These are phyloP conservation scores for Macropus fuliginosus DNA, from an alignment of 2,797 vertebrate genomes.

Conservation along the genomic window DNA sequence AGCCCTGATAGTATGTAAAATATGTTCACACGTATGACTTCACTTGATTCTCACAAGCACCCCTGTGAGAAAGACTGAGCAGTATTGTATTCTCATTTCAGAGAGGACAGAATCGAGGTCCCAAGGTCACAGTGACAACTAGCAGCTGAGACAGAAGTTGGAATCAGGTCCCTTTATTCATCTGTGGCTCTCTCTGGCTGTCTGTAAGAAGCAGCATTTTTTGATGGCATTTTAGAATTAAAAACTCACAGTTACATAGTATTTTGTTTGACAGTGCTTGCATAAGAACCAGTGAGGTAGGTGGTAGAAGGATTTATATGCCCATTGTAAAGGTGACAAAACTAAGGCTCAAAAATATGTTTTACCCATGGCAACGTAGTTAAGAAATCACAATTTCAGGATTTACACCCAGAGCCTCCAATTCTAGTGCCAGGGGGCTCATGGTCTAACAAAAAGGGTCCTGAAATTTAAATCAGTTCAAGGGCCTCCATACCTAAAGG, in stretches of 20 bases:
- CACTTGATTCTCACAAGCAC: background rate
- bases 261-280: background rate
- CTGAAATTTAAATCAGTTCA: background rate
- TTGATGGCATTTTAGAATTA: background rate
- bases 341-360: background rate
- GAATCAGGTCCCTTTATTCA: background rate
- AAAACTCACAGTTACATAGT: background rate
- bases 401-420: background rate
- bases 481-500: background rate
- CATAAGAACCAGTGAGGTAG: background rate
- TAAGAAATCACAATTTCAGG: background rate
- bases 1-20: background rate
- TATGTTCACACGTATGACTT: background rate
- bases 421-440: background rate
- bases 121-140: background rate
- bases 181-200: background rate
- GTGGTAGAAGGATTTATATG: background rate
- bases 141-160: background rate
- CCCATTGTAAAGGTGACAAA: background rate
- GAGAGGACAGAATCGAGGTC: background rate
- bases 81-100: background rate
- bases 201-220: background rate
- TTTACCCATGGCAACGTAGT: background rate
- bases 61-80: background rate
- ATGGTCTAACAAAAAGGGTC: too few relatives aligned